Evolutionary conservation across 2,113 vertebrate species (phyloP).

Genomic region (Raja brachyura): DNA sequence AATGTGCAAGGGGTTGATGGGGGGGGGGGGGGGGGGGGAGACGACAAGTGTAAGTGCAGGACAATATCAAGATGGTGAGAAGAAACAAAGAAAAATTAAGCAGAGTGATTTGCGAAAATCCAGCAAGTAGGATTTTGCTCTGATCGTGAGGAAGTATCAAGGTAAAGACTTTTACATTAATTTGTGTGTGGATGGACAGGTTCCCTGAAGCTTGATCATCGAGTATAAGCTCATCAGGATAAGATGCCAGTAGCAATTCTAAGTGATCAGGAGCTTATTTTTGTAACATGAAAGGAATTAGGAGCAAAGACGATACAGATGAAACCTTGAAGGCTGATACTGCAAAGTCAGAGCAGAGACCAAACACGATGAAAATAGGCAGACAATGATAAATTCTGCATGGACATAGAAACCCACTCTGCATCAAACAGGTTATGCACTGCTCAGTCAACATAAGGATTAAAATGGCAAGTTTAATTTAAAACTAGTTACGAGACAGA

Average conservation of each 20-base stretch:
- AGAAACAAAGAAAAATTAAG: background rate
- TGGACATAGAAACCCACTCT: background rate
- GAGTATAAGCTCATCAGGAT: background rate
- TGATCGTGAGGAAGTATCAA: background rate
- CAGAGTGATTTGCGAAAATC: no score
- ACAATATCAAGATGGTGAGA: no score
- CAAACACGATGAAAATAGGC: background rate
- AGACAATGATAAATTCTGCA: background rate
- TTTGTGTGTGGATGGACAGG: background rate
- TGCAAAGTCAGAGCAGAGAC: background rate
- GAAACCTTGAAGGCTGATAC: background rate
- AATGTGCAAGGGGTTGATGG: no score
- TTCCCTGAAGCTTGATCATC: background rate
- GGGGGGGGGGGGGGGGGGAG: no score
- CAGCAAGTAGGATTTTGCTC: no score
- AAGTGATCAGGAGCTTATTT: background rate
- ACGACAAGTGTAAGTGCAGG: no score
- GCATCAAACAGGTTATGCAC: background rate
- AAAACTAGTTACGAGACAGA: background rate
- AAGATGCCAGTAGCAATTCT: background rate
- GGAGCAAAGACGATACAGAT: background rate
- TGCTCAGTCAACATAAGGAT: background rate
- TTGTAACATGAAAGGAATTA: background rate
- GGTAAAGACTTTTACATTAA: background rate
- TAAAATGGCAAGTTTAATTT: background rate